Base-by-base conservation (phyloP, 2,113 vertebrate genomes). In the Thryonomys swinderianus region DNA sequence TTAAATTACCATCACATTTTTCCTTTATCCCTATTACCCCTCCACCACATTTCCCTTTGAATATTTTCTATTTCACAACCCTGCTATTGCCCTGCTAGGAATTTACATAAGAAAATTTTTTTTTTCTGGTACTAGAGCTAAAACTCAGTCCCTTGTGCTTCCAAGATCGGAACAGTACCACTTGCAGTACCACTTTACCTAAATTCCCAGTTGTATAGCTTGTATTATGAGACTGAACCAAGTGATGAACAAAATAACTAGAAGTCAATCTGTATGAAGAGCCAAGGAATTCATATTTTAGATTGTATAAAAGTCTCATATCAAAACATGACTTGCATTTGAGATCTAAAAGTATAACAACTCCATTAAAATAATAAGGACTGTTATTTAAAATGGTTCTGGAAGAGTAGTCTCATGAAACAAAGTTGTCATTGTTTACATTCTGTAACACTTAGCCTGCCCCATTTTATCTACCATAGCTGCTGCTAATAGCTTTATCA, bases 401-500 rank as follows among this genome's bases (percentile, higher is more conserved):
- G 14, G 13, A 90, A 85, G 2, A 30, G 37, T 93, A 34, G 45
- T 40, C 57, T 92, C 59, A 3, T 37, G 93, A 92, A 73, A 73
- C 45, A 87, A 30, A 78, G 45, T 73, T 81, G 45, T 97, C 79
- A 37, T 76, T 96, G 59, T 78, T 97, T 93, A 82, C 55, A n/a
- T 88, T 88, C 94, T 82, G 55, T 85, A 30, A 48, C 12, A 6
- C 59, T 9, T 10, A 1, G 34, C 40, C 64, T 8, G 88, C 80
- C 90, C 88, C 69, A 2, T 45, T 87, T 51, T 94, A 83, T 95
- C 84, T 92, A 88, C 1, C 45, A 18, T 16, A 76, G 81, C 71
- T 76, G 67, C 64, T 95, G 42, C 14, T 85, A 96, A 14, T 79
- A 94, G n/a, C 66, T 96, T 96, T 48, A 81, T 96, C 73, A 90